Evolutionary conservation across 2,797 vertebrate genomes (phyloP).

Genomic region (Rachycentron canadum): DNA sequence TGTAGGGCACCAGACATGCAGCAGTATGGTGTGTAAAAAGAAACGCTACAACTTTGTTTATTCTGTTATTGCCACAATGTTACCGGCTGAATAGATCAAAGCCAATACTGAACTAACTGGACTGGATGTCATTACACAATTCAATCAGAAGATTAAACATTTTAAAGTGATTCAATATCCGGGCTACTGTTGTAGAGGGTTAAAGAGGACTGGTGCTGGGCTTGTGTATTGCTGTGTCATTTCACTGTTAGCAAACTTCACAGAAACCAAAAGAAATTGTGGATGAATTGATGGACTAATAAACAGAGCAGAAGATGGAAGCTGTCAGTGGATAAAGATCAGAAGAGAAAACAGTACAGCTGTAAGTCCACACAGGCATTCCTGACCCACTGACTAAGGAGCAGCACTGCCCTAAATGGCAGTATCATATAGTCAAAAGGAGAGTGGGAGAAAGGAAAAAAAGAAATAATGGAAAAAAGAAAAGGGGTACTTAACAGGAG

Average conservation of each 20-base stretch:
- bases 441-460: conserved; percentile 40
- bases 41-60: background rate
- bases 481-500: conserved; percentile 20
- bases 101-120: background rate
- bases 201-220: background rate
- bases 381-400: conserved; percentile 63
- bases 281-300: conserved; percentile 1
- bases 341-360: conserved; percentile 20
- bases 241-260: background rate
- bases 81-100: background rate
- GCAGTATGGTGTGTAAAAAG: background rate
- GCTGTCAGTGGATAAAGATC: conserved; percentile 32
- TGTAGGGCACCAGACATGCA: background rate
- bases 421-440: conserved; percentile 56
- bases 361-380: conserved; percentile 64
- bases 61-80: too few species aligned
- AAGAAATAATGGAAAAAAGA: conserved; percentile 62
- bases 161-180: conserved; percentile 8
- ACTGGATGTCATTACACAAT: background rate
- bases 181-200: background rate
- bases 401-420: conserved; percentile 77
- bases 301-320: conserved; percentile 13
- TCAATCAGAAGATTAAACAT: conserved; percentile 12
- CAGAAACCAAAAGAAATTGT: background rate
- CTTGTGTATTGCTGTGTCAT: background rate